Base-by-base conservation (phyloP, 23 tunicate species). In the Trididemnum clinides region DNA sequence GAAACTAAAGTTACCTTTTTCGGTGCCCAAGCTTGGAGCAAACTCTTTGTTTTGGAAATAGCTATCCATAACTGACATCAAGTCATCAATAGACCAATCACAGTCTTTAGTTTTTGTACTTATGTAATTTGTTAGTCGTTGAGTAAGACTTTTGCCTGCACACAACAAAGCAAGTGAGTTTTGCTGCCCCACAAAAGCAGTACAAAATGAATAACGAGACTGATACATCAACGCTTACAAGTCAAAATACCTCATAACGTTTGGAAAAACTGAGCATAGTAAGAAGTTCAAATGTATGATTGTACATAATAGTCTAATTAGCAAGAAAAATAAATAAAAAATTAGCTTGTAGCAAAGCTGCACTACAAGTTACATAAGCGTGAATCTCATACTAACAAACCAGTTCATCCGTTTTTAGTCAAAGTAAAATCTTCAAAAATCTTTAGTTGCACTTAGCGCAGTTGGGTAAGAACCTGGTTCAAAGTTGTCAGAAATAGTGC, bases 21-120 rank as follows among this genome's bases (percentile, higher is more conserved):
- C 72, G 27, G 71, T 74, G 33, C 96, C 77, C 4, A 91, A 36
- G 34, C 91, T 82, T 6, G 89, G 96, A 19, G 90, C 96, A 82
- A 91, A 91, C 49, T 91, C 96, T 72, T 85, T 86, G 12, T 54
- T 82, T 34, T 74, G 39, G 72, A 89, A 86, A 63, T 91, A 91
- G 22, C 27, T 33, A 74, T 91, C 88, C 51, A 91, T 57, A 4
- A 34, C 20, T 26, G 50, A 20, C 38, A 78, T 51, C 10, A 78
- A 33, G 5, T 30, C 28, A 21, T 78, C 83, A 51, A 78, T 36
- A 28, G 83, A 31, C 19, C 51, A 26, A 20, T 51, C 26, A 32
- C 19, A 28, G 21, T 33, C 69, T 22, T 49, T 49, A 32, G 73
- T 34, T 23, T 23, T 27, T 29, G 65, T 1, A 5, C 18, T n/a